These are phyloP conservation scores for Nymphalis c-album DNA, from an alignment of 2,888 invertebrate species.

Conservation along the genomic window DNA sequence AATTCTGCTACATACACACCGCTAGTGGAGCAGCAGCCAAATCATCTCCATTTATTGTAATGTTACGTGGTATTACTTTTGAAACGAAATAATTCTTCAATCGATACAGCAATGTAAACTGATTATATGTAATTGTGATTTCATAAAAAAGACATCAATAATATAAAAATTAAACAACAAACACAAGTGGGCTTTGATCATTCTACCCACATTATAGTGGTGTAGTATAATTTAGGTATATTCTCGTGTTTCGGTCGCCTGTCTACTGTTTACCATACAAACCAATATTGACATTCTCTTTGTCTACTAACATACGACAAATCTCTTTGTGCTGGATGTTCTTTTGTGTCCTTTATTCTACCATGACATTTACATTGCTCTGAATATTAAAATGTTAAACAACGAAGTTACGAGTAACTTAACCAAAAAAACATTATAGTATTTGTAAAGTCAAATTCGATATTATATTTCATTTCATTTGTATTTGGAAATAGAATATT, in stretches of 20 bases:
- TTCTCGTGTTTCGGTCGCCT: constrained; percentile 64
- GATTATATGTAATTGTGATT: too few relatives aligned
- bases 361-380: constrained; percentile 40
- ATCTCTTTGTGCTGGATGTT: constrained; percentile 67
- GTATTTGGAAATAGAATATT: background rate
- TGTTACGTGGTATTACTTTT: too few relatives aligned
- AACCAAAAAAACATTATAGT: background rate
- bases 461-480: background rate
- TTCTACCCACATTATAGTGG: constrained; percentile 14
- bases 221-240: constrained; percentile 39
- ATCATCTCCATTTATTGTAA: too few relatives aligned
- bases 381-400: background rate
- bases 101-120: too few relatives aligned
- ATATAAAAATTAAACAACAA: background rate
- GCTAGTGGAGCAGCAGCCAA: too few relatives aligned
- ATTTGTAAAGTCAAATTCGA: background rate
- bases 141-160: background rate
- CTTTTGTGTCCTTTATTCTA: constrained; percentile 54
- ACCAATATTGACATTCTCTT: constrained; percentile 77
- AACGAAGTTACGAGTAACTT: background rate
- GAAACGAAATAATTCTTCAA: too few relatives aligned
- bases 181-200: background rate
- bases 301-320: constrained; percentile 69
- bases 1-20: too few relatives aligned
- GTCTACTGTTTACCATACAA: constrained; percentile 67